Evolutionary conservation across 2,113 vertebrate species (phyloP), one percentile per base, ranked within the genome.

Genomic region (Gorilla gorilla): DNA sequence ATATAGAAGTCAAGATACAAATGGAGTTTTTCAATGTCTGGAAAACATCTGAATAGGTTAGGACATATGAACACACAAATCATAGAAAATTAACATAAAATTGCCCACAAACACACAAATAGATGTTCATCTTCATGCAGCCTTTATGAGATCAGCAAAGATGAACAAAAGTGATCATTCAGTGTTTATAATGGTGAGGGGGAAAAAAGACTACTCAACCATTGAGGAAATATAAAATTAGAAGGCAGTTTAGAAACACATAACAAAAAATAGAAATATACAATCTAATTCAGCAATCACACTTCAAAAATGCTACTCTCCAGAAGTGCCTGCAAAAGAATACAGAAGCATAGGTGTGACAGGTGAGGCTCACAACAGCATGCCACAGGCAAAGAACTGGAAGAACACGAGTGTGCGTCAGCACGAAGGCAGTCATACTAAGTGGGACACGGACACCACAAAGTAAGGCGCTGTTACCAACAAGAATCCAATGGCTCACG

Each of bases 401-500:
- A 52, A 50, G 10, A 32, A 48, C 40, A 25, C 27, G 16, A 17
- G 55, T 8, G 17, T 13, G 55, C 16, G 3, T 23, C 61, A 3
- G 50, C 18, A 43, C 48, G 43, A 10, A 30, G 4, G 52, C 0
- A n/a, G 25, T 17, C 16, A n/a, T 12, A n/a, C 45, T 16, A 0
- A 4, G 45, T 1, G 66, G 16, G 5, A 11, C 0, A 0, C 6
- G 25, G 8, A 35, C 17, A 13, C 25, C 68, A 14, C 32, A 6
- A 4, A 17, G 16, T 8, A 25, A n/a, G 3, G 25, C 8, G 13
- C 17, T 0, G 5, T 27, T 38, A 32, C 35, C 9, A 79, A 6
- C 27, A 43, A 8, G 0, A 38, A 38, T n/a, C 25, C 0, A 0
- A 35, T 0, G 12, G 81, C 17, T 70, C 22, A 10, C 35, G 8